Conservation (phyloP, 1,140 invertebrate genomes). For the Oreohelix idahoensis region DNA sequence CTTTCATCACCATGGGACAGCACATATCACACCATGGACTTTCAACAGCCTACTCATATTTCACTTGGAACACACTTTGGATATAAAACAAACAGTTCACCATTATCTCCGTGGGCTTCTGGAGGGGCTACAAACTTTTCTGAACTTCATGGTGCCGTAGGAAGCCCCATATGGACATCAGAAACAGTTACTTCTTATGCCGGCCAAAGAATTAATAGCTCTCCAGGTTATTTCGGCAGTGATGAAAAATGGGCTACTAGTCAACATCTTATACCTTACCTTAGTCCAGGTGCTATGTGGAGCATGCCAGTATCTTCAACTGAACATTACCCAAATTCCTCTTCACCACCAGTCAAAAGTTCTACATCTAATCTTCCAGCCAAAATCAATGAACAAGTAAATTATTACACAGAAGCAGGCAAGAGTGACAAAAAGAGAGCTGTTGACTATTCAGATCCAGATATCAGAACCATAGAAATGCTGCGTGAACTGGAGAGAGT, state of each 20-base stretch:
- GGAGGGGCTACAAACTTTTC: neutral
- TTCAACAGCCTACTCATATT: neutral
- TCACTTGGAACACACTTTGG: conserved; percentile 10
- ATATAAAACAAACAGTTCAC: neutral
- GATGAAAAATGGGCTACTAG: neutral
- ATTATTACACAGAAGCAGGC: neutral
- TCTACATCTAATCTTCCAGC: neutral
- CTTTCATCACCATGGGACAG: neutral
- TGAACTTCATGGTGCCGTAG: neutral
- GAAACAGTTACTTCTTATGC: neutral
- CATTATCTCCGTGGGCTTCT: conserved; percentile 2
- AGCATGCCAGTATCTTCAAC: neutral
- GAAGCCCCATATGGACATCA: neutral
- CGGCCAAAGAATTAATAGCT: neutral
- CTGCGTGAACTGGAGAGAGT: conserved; percentile 41
- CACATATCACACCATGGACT: neutral
- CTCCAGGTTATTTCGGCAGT: neutral
- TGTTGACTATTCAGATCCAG: conserved; percentile 29
- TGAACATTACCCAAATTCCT: neutral
- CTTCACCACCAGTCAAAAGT: neutral
- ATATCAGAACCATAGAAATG: conserved; percentile 39
- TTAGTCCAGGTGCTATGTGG: neutral
- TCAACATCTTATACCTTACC: neutral
- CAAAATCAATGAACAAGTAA: neutral
- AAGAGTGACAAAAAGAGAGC: neutral